phyloP scores from a whole-genome alignment of 2,113 vertebrate species.

The Lepisosteus oculatus region DNA sequence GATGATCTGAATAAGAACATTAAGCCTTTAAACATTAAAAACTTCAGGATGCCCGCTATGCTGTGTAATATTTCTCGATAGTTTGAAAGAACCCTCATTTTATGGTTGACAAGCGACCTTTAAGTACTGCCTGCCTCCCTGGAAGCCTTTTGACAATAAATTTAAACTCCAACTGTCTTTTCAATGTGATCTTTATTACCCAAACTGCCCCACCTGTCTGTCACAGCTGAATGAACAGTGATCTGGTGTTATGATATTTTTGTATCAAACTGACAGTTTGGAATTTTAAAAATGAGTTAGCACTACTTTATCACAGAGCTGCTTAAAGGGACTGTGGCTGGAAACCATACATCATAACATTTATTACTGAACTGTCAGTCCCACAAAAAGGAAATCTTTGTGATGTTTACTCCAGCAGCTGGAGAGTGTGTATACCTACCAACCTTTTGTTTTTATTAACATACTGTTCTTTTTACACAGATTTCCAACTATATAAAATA shows the following conservation, averaged over 20 bases:
- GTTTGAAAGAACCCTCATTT: constrained; percentile 36
- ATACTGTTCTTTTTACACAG: no score
- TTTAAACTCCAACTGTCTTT: constrained; percentile 36
- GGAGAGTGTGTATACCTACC: no score
- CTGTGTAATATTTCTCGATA: constrained; percentile 16
- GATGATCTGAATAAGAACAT: not conserved
- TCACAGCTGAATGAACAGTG: constrained; percentile 33
- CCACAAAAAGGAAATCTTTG: no score
- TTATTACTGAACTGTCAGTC: no score
- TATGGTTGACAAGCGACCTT: constrained; percentile 52
- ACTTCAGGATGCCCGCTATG: not conserved
- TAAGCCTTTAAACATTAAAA: not conserved
- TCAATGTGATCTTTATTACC: constrained; percentile 38
- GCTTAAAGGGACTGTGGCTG: not conserved
- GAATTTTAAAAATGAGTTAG: accelerated
- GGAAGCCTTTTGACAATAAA: constrained; percentile 42
- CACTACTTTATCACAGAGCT: not conserved
- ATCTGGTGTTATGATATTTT: not conserved
- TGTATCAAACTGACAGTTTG: constrained; percentile 14
- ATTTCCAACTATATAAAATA: no score
- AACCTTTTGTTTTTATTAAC: no score
- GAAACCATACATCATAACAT: no score
- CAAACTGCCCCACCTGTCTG: constrained; percentile 22
- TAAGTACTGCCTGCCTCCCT: constrained; percentile 22
- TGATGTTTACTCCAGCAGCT: no score